phyloP scores from a whole-genome alignment of 2,888 invertebrate genomes.

The Onchidella celtica region DNA sequence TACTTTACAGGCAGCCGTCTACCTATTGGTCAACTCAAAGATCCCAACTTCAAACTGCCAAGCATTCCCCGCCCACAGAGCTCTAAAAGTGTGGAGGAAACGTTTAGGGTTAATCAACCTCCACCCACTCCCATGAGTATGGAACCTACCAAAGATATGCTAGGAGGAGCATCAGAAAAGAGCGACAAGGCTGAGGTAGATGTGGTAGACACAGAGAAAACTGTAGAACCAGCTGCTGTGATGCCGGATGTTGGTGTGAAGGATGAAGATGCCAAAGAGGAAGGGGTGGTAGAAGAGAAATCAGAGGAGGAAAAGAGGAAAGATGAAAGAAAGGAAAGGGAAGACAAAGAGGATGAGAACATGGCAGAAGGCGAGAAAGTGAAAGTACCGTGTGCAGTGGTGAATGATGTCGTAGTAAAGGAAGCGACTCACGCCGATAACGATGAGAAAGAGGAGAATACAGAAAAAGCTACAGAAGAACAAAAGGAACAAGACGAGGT shows the following conservation, averaged over 20 bases:
- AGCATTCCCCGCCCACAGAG: neutral
- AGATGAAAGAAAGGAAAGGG: neutral
- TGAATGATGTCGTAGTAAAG: neutral
- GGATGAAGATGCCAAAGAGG: neutral
- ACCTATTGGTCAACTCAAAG: neutral
- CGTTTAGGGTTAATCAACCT: conserved; percentile 13
- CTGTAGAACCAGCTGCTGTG: neutral
- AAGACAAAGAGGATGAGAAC: conserved; percentile 3
- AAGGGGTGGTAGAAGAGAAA: neutral
- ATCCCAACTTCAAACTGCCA: neutral
- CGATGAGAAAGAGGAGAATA: neutral
- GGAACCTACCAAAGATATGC: neutral
- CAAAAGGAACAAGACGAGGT: conserved; percentile 10
- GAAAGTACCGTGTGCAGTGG: neutral
- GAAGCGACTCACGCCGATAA: neutral
- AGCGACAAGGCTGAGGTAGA: neutral
- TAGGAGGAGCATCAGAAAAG: neutral
- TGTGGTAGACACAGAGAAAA: neutral
- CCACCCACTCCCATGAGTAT: neutral
- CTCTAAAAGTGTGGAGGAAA: neutral
- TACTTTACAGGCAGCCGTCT: conserved; percentile 10
- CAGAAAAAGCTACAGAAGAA: neutral
- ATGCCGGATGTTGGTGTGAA: neutral
- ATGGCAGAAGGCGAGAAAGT: neutral
- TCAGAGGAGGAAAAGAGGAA: neutral